A percentile compares a stretch with the other conserved stretches of the same genome.
phyloP scores from a whole-genome alignment of 2,888 invertebrate species.

The Cancer borealis region DNA sequence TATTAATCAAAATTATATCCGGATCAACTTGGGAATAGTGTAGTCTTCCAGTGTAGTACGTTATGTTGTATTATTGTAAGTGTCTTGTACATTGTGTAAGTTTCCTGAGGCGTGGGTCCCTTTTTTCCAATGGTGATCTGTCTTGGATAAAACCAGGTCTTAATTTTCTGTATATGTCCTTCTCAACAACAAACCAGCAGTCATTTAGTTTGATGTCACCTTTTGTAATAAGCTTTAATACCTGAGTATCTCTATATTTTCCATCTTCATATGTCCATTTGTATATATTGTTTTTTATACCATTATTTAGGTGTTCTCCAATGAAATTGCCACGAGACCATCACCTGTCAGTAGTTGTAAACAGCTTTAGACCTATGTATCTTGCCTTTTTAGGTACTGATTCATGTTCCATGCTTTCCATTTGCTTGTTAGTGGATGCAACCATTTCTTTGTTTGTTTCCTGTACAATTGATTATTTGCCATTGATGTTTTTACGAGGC shows the following conservation, averaged over 20 bases:
- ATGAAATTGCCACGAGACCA: background rate
- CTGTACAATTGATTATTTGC: too few relatives aligned
- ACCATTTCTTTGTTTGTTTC: background rate
- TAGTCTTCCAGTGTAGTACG: too few relatives aligned
- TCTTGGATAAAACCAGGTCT: too few relatives aligned
- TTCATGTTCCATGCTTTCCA: background rate
- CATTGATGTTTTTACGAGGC: background rate
- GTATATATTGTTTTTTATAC: background rate
- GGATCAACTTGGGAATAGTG: too few relatives aligned
- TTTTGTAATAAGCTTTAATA: background rate
- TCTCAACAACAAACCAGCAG: background rate
- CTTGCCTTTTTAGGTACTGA: background rate
- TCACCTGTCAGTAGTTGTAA: background rate
- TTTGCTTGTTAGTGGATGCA: background rate
- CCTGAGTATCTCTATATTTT: background rate
- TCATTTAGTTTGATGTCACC: background rate
- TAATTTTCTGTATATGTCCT: too few relatives aligned
- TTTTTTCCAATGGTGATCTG: too few relatives aligned
- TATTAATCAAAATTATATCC: too few relatives aligned
- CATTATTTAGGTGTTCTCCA: background rate
- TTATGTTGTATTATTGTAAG: too few relatives aligned
- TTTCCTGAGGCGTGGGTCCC: too few relatives aligned
- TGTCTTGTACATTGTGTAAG: too few relatives aligned
- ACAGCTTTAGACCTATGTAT: background rate
- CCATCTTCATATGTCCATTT: background rate